These are phyloP conservation scores for Pristionchus exspectatus DNA, from an alignment of 2,888 invertebrate genomes.

Conservation along the genomic window DNA sequence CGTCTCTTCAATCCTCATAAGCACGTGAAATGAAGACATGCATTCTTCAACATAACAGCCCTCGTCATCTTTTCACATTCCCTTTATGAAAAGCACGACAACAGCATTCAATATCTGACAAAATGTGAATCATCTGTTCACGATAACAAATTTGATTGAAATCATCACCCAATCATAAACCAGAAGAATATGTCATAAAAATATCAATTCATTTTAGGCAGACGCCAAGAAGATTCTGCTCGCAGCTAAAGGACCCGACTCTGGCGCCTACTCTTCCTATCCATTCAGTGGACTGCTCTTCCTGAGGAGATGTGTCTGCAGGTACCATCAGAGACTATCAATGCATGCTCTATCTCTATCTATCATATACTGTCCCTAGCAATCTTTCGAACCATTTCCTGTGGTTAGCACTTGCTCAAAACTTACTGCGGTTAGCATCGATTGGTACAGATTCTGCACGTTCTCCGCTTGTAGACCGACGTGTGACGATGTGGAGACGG, in stretches of 20 bases:
- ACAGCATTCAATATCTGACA: background rate
- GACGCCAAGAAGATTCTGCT: slow-evolving; percentile 44
- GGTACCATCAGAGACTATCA: background rate
- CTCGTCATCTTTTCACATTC: background rate
- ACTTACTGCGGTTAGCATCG: slow-evolving; percentile 32
- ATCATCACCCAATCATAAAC: no score
- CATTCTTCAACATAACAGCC: background rate
- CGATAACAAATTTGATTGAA: background rate
- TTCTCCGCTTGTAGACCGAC: slow-evolving; percentile 34
- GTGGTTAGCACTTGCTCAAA: background rate
- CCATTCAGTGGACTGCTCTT: slow-evolving; percentile 52
- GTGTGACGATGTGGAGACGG: slow-evolving; percentile 39
- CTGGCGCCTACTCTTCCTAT: background rate
- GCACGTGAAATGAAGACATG: background rate
- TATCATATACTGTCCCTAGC: background rate
- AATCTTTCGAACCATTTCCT: background rate
- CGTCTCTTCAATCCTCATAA: background rate
- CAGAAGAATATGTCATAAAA: background rate
- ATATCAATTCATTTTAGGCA: background rate
- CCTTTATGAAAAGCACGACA: no score
- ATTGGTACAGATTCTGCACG: slow-evolving; percentile 16
- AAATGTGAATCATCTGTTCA: background rate
- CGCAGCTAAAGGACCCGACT: background rate
- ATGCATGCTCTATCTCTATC: no score
- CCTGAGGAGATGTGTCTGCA: slow-evolving; percentile 53